Evolutionary conservation across 92 coral and sea anemone species (phyloP).

Genomic region (Zoanthus gigantus): DNA sequence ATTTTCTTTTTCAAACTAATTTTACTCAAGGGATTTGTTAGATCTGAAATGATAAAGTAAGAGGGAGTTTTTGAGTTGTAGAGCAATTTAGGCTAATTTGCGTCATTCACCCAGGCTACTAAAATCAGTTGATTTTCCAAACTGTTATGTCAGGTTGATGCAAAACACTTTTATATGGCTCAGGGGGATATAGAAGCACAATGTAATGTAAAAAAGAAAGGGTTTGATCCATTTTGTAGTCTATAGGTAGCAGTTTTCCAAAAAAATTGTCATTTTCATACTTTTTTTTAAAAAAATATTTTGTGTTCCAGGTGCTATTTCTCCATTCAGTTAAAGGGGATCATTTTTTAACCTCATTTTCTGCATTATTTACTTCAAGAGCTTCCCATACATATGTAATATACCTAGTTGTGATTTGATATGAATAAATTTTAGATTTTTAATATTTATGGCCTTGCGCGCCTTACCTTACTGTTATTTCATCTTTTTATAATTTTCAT

Average conservation of each 20-base stretch:
- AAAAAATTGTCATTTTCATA: slow-evolving; percentile 10
- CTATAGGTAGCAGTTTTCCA: slow-evolving; percentile 4
- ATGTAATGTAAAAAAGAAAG: not conserved
- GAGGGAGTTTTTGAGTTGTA: not conserved
- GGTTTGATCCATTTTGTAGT: slow-evolving; percentile 13
- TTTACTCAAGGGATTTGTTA: slow-evolving; percentile 8
- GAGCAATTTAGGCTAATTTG: not conserved
- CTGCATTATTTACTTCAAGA: slow-evolving; percentile 24
- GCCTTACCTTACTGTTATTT: no score
- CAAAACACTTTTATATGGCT: slow-evolving; percentile 12
- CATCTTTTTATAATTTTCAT: no score
- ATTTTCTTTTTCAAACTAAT: slow-evolving; percentile 24
- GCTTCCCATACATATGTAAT: slow-evolving; percentile 17
- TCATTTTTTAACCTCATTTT: slow-evolving; percentile 26
- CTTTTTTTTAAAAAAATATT: not conserved
- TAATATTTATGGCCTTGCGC: no score
- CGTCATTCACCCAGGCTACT: slow-evolving; percentile 8
- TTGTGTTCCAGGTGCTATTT: slow-evolving; percentile 28
- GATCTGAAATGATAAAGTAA: not conserved
- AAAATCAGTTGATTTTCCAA: slow-evolving; percentile 1
- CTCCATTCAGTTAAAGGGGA: slow-evolving; percentile 14
- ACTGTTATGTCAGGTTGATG: slow-evolving; percentile 8
- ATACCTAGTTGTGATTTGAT: not conserved
- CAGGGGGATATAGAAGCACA: slow-evolving; percentile 15
- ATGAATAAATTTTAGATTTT: no score